A percentile compares a stretch with the other conserved stretches of the same genome.
Evolutionary conservation across 2,888 invertebrate species (phyloP).

Genomic region (Mimas tiliae): DNA sequence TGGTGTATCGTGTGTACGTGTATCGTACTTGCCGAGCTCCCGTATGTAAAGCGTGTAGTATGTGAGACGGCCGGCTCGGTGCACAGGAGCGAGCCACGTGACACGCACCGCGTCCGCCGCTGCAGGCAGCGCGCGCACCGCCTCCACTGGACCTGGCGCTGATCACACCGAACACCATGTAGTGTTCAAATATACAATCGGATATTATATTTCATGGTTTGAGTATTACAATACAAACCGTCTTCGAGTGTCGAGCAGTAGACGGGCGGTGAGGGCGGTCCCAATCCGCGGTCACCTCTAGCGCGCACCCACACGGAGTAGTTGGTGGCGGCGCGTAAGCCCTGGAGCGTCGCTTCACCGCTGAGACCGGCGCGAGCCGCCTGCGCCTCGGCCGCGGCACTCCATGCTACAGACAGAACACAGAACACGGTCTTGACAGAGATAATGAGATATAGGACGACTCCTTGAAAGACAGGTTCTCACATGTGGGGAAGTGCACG

Average conservation of each 20-base stretch:
- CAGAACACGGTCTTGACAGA: too few species aligned
- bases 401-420: constrained; percentile 35
- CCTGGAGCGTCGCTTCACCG: constrained; percentile 85
- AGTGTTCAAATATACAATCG: not conserved
- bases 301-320: constrained; percentile 93
- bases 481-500: constrained; percentile 47
- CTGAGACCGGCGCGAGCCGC: constrained; percentile 43
- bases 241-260: constrained; percentile 92
- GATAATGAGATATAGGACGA: not conserved
- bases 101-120: constrained; percentile 91
- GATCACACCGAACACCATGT: not conserved
- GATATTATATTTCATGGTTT: not conserved
- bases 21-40: constrained; percentile 86
- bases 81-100: constrained; percentile 91
- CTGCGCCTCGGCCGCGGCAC: constrained; percentile 39
- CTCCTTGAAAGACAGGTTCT: constrained; percentile 32
- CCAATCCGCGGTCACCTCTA: constrained; percentile 90
- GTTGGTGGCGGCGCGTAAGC: constrained; percentile 91
- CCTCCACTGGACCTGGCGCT: constrained; percentile 91
- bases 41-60: constrained; percentile 91
- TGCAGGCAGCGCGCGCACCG: constrained; percentile 90
- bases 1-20: not conserved
- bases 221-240: constrained; percentile 73
- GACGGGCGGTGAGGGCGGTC: constrained; percentile 88
- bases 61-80: constrained; percentile 89